phyloP scores from a whole-genome alignment of 2,797 vertebrate genomes.

The Balearica regulorum region DNA sequence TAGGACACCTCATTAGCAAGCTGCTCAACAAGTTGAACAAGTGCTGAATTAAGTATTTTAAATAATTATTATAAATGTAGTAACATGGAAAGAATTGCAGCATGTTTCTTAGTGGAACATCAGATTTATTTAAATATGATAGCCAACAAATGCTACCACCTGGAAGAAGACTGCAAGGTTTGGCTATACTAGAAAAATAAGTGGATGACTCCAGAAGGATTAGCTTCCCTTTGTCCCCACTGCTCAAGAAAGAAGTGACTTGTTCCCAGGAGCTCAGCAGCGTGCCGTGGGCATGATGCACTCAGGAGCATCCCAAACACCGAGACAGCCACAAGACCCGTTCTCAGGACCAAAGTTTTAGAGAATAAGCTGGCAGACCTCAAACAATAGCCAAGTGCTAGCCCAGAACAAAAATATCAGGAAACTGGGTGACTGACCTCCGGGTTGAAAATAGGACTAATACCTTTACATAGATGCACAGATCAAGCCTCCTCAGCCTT shows the following conservation, averaged over 20 bases:
- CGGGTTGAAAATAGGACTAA: background rate
- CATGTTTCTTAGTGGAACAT: background rate
- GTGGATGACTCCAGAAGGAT: accelerated
- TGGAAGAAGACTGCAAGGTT: background rate
- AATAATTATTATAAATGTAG: constrained; percentile 26
- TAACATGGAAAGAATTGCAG: background rate
- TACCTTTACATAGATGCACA: background rate
- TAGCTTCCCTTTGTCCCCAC: background rate
- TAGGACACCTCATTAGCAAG: constrained; percentile 41
- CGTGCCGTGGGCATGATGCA: background rate
- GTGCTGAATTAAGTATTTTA: constrained; percentile 1
- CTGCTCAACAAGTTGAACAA: constrained; percentile 45
- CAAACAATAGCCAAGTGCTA: background rate
- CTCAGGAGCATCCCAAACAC: background rate
- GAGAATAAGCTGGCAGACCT: background rate
- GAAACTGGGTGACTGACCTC: background rate
- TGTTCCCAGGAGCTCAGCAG: background rate
- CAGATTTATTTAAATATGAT: background rate
- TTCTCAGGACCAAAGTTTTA: background rate
- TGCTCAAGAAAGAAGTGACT: background rate
- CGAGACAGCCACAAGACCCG: background rate
- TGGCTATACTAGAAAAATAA: background rate
- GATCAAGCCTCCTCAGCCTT: background rate
- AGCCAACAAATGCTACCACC: background rate
- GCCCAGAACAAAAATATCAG: background rate